Evolutionary conservation across 92 coral and sea anemone species (phyloP), one percentile per base, ranked within the genome.

Genomic region (Ricordea florida): DNA sequence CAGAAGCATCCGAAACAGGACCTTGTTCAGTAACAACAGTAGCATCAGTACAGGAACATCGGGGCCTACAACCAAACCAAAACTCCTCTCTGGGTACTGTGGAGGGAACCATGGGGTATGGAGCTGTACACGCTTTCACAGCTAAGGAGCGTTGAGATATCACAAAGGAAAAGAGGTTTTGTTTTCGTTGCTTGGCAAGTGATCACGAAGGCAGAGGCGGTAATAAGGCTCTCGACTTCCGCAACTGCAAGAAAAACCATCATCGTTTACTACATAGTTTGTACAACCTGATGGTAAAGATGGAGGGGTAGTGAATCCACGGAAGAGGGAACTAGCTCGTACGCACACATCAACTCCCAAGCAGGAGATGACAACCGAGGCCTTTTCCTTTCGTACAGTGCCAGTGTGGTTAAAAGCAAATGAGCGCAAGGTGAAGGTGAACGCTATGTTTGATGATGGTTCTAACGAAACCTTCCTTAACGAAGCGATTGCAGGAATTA

Each of bases 381-480:
- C 65, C 10, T 18, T 23, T 64, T 73, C 82, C 11, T 38, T 82
- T 16, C 48, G 76, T 9, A 74, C 82, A 5, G 55, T 81, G 23
- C 80, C 87, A 11, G 75, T 81, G 17, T 81, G 81, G 87, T 17
- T 81, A 23, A 81, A 71, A 25, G 81, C 87, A 36, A 81, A 81
- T 60, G 64, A 60, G 11, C 33, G 43, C 10, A 81, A 36, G 57
- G 66, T 73, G 10, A 81, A 81, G 34, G 76, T 74, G 13, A 73
- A 73, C 29, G 82, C 77, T 0, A 14, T 82, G 14, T 24, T 82
- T n/a, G 87, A 82, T 35, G 82, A 73, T 44, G 70, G 67, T 23
- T 81, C 81, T 22, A 81, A 81, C 29, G 81, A 81, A 13, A 73
- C 76, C 11, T 73, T 82, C 37, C n/a, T 73, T 20, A 83, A 74